Percentiles rank a stretch among this genome's conserved stretches.
phyloP scores from a whole-genome alignment of 2,797 vertebrate genomes.

The Emydoidea blandingii region DNA sequence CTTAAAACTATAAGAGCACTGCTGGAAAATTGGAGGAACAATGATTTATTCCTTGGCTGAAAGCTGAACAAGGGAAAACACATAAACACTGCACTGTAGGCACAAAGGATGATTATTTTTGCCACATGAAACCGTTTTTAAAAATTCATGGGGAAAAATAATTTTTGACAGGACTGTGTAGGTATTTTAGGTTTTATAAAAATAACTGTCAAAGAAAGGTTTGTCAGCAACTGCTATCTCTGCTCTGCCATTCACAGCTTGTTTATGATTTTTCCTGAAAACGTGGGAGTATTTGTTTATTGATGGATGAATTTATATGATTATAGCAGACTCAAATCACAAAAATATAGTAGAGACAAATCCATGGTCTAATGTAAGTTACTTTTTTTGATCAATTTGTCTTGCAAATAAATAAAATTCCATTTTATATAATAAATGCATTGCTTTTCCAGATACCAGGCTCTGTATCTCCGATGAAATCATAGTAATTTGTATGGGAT shows the following conservation, averaged over 20 bases:
- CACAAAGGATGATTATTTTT: slow-evolving; percentile 62
- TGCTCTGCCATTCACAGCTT: slow-evolving; percentile 37
- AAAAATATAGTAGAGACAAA: slow-evolving; percentile 32
- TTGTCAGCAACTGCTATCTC: slow-evolving; percentile 45
- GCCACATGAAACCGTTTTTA: slow-evolving; percentile 31
- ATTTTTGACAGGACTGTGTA: slow-evolving; percentile 55
- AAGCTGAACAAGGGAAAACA: slow-evolving; percentile 58
- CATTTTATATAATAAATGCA: background rate
- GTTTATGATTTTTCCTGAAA: slow-evolving; percentile 51
- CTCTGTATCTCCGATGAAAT: slow-evolving; percentile 12
- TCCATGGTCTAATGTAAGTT: background rate
- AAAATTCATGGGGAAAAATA: slow-evolving; percentile 62
- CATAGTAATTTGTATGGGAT: background rate
- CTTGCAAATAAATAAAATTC: slow-evolving; percentile 20
- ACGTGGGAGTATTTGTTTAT: slow-evolving; percentile 41
- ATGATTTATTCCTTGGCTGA: slow-evolving; percentile 12
- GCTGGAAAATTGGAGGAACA: slow-evolving; percentile 38
- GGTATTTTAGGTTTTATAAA: slow-evolving; percentile 38
- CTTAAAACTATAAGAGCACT: background rate
- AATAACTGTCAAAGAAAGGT: slow-evolving; percentile 22
- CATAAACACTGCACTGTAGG: slow-evolving; percentile 39
- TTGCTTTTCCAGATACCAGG: slow-evolving; percentile 1
- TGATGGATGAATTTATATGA: slow-evolving; percentile 50
- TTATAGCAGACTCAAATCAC: slow-evolving; percentile 46
- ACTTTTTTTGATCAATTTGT: slow-evolving; percentile 39